Base-by-base conservation (phyloP, 1,140 invertebrate genomes). In the Hyposmocoma kahamanoa region DNA sequence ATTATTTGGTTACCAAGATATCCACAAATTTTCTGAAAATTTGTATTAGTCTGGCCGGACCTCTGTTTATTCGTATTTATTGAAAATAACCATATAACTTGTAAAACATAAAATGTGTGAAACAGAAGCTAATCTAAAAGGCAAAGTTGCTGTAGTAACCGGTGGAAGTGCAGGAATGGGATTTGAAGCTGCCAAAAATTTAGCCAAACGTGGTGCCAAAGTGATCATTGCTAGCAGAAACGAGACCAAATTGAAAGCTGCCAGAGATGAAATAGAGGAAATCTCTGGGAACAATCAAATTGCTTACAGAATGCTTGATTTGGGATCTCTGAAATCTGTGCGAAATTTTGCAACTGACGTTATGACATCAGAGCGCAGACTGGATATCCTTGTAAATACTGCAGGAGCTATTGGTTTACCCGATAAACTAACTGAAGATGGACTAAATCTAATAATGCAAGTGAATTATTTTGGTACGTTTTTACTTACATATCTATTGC, bases 111-210 rank as follows among this genome's bases (percentile, higher is more conserved):
- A 48, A 32, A 74, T 73, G 69, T 83, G 78, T 51, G 59, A 72
- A 0, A 68, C 62, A 15, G 50, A 52, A 6, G 56, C 60, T 4
- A 66, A 62, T n/a, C 46, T 84, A 9, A 62, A 79, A 45, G 91
- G 88, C 1, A 95, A 96, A 87, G 89, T 94, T 13, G 89, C 91
- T 0, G 89, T 97, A 22, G 84, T 97, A 8, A 96, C 95, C 11
- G 95, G 96, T 48, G 91, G 92, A 2, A 96, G 94, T 76, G 90
- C 91, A 47, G 96, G 95, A 1, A 94, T 97, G 62, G 95, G 95
- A 8, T 93, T 91, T 84, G 93, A 94, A 85, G 90, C 92, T 28
- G 92, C 91, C 0, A 76, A 86, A 53, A 89, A 90, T 56, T 76
- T 95, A 54, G 93, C 92, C 0, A 84, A 80, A 58, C 72, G 90